Conservation (phyloP, 2,797 vertebrate species). For the Syndactyla subalaris region DNA sequence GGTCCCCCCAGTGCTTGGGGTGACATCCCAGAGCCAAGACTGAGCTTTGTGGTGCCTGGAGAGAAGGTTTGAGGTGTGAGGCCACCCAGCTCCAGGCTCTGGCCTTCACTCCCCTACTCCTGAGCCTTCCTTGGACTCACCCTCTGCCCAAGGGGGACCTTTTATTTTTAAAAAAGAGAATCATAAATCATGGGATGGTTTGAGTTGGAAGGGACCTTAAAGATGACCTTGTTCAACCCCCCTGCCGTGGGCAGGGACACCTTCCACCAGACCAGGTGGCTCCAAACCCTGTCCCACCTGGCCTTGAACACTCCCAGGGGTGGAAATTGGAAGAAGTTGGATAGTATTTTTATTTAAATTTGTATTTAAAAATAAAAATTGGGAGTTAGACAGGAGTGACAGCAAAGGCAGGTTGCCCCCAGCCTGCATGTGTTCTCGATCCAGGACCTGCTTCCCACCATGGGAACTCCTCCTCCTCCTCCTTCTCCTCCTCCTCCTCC, state of each 20-base stretch:
- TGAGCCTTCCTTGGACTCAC: background rate
- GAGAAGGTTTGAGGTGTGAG: background rate
- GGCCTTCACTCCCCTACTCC: background rate
- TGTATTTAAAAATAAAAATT: background rate
- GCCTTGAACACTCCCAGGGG: background rate
- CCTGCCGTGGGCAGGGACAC: background rate
- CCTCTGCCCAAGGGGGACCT: background rate
- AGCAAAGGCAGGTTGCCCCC: background rate
- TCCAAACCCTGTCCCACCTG: background rate
- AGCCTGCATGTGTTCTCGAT: background rate
- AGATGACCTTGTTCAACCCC: background rate
- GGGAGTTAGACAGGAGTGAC: background rate
- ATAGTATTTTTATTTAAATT: background rate
- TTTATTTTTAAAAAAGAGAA: background rate
- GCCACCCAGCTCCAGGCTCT: rapidly evolving
- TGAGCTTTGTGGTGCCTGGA: background rate
- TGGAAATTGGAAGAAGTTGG: background rate
- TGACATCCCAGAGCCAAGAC: background rate
- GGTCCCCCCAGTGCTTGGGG: background rate
- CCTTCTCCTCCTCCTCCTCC: background rate
- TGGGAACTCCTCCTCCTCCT: background rate
- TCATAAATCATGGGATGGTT: background rate
- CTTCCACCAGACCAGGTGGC: background rate
- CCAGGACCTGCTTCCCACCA: background rate
- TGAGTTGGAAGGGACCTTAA: background rate